Evolutionary conservation across 2,113 vertebrate species (phyloP).

Genomic region (Chlorodrepanis virens): DNA sequence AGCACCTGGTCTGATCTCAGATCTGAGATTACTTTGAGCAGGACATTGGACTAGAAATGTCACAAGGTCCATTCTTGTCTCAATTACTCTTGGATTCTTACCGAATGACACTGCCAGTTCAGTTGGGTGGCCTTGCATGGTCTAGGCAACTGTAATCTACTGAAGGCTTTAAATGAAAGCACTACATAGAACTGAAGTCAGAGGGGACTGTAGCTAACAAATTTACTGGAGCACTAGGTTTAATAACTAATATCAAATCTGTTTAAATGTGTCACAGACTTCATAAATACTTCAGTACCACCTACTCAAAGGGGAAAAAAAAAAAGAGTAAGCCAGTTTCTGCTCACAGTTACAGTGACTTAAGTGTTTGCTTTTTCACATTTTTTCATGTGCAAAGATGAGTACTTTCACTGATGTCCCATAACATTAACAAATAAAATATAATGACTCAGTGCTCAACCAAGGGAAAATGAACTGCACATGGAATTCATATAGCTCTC

Average conservation of each 20-base stretch:
- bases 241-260: background rate
- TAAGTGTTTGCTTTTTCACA: background rate
- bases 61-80: fast-evolving
- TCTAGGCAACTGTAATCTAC: background rate
- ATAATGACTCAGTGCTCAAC: background rate
- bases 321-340: background rate
- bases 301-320: background rate
- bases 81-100: background rate
- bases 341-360: background rate
- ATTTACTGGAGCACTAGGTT: background rate
- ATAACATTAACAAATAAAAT: background rate
- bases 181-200: background rate
- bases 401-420: background rate
- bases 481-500: background rate
- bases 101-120: background rate
- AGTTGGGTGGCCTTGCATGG: background rate
- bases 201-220: background rate
- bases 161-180: background rate
- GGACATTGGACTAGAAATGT: background rate
- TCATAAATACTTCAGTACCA: background rate
- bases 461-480: background rate
- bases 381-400: background rate
- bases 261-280: background rate
- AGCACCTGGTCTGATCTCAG: background rate
- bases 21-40: background rate